A percentile compares a stretch with the other conserved stretches of the same genome.
phyloP scores from a whole-genome alignment of 2,113 vertebrate species.

The Amphilophus citrinellus region DNA sequence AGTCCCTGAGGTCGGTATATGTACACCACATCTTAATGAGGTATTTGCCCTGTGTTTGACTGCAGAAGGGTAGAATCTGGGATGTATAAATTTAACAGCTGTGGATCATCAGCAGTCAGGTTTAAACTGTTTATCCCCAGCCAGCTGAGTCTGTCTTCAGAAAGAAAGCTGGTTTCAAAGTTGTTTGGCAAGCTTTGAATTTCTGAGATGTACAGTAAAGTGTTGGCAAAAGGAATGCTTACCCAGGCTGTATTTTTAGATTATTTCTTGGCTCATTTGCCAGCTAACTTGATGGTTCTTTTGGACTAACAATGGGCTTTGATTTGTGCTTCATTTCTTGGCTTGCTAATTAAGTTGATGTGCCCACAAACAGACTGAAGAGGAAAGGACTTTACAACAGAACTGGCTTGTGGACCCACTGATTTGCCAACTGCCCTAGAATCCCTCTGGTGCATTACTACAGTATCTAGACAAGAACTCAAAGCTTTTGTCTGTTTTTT shows the following conservation, averaged over 20 bases:
- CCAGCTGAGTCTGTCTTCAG: constrained; percentile 26
- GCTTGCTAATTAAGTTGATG: constrained; percentile 40
- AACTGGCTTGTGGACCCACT: background rate
- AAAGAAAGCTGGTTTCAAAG: constrained; percentile 28
- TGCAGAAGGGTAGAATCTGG: background rate
- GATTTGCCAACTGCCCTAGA: constrained; percentile 25
- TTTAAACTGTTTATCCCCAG: constrained; percentile 9
- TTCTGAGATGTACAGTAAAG: constrained; percentile 12
- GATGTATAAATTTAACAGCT: constrained; percentile 21
- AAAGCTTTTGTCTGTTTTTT: background rate
- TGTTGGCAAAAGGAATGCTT: constrained; percentile 29
- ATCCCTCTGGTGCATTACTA: background rate
- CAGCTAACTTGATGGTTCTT: constrained; percentile 39
- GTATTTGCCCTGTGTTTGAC: background rate
- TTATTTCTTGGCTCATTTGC: constrained; percentile 18
- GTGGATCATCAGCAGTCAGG: constrained; percentile 13
- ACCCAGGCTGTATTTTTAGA: constrained; percentile 24
- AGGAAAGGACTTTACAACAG: constrained; percentile 17
- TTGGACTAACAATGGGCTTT: constrained; percentile 44
- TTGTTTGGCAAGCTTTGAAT: constrained; percentile 31
- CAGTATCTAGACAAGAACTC: background rate
- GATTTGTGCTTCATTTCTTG: constrained; percentile 23
- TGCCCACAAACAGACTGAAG: constrained; percentile 12
- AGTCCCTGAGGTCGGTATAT: background rate
- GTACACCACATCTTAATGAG: background rate